Conservation (phyloP, 37 sponge, comb jelly and placozoan genomes). For the Lycopodina hypogea region DNA sequence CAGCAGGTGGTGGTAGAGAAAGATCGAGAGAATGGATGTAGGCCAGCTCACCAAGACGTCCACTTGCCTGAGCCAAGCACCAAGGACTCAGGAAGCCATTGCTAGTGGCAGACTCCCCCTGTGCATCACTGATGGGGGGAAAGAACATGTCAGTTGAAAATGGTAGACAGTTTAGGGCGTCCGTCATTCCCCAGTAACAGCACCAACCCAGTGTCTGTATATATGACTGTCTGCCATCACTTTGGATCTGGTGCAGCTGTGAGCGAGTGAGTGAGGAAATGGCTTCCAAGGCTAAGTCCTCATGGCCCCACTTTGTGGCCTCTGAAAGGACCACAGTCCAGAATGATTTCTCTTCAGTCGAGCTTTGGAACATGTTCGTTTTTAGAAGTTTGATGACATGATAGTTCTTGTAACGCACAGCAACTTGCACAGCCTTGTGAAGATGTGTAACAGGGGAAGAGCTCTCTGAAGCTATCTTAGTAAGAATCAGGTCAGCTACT, state of each 20-base stretch:
- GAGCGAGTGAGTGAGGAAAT: not conserved
- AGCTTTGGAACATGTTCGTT: no score
- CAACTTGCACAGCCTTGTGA: not conserved
- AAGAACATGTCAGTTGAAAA: not conserved
- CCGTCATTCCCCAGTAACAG: constrained; percentile 72
- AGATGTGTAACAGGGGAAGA: not conserved
- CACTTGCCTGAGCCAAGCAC: constrained; percentile 30
- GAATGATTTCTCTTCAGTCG: constrained; percentile 1
- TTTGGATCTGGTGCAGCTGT: constrained; percentile 6
- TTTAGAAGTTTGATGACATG: not conserved
- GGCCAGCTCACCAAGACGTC: constrained; percentile 28
- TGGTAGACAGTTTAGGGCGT: constrained; percentile 34
- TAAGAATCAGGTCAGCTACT: not conserved
- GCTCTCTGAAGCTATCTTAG: not conserved
- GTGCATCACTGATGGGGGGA: no score
- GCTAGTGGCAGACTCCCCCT: not conserved
- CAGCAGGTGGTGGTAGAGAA: not conserved
- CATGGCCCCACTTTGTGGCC: constrained; percentile 17
- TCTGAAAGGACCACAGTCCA: constrained; percentile 24
- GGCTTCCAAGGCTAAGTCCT: constrained; percentile 22
- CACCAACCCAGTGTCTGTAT: constrained; percentile 33
- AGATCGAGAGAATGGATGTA: not conserved
- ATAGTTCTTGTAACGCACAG: not conserved
- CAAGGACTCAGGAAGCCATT: constrained; percentile 19
- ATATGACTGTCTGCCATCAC: not conserved